Evolutionary conservation across 2,797 vertebrate species (phyloP), one percentile per base, ranked within the genome.

Genomic region (Chelon auratus): DNA sequence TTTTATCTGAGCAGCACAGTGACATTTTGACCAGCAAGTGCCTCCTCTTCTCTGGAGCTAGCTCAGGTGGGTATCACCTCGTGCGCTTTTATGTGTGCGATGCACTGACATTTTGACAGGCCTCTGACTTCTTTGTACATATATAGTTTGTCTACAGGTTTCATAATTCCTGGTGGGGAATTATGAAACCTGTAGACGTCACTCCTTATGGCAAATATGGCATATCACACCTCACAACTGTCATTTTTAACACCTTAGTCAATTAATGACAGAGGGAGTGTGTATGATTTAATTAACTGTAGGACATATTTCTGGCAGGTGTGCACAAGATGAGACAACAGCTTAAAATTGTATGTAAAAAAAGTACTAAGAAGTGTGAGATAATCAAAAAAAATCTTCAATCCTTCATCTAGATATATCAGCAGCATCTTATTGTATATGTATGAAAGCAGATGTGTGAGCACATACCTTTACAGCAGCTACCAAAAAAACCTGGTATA

Each of bases 71-170:
- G 63, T 42, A 62, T 45, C 18, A 55, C 24, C 56, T 57, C 30
- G 33, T 18, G 63, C 9, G 48, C 76, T 78, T 86, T 86, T 67
- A 82, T 86, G 72, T 72, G 62, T 63, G 58, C 54, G 22, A 40
- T 13, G 58, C 78, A 9, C 30, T 89, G 89, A 87, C 89, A 85
- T 89, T 91, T 90, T 80, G 65, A 57, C 68, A 64, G 56, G 45
- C 20, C 22, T 62, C 39, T 67, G 70, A 65, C 72, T 76, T 74
- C 47, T 77, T 58, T 66, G 59, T 62, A 62, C 17, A 47, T 66
- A 71, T 40, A 75, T 9, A 33, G 40, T 72, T 40, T 72, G 68
- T 69, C 20, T 74, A 76, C 13, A 43, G 64, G 73, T 43, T 62
- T 81, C 62, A 78, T 75, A 66, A 33, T 74, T 64, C 77, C 86